Evolutionary conservation across 2,888 invertebrate genomes (phyloP), one percentile per base, ranked within the genome.

Genomic region (Osmoderma eremita): DNA sequence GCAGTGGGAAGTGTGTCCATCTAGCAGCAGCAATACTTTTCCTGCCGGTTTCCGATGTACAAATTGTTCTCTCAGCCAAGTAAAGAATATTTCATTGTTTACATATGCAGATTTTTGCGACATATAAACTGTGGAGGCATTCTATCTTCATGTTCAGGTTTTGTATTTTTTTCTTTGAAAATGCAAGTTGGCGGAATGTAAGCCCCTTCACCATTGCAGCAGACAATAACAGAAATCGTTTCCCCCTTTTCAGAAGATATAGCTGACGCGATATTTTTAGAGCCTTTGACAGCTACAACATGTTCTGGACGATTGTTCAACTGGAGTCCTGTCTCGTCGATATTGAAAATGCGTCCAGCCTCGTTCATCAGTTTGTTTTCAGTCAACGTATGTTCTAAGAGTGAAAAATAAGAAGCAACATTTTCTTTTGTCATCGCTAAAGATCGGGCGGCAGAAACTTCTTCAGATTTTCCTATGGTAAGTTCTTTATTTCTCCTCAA

Each of bases 291-390:
- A 24, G 24, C 24, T 24, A 24, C 24, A 3, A 24, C 24, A 24
- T 24, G 24, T 79, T 65, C 76, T 76, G 63, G 78, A 77, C 3
- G 73, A 75, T 36, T 77, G 71, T 4, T 78, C 58, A 3, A 76
- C 72, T 36, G 58, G 58, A 68, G 58, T n/a, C 61, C 68, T 24
- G 61, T 65, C 20, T 64, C 65, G 61, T 53, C 63, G 2, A 63
- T 63, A 18, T 63, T 67, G 39, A 38, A 62, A 36, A 67, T 63
- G 50, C 58, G 58, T 38, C 66, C 70, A 63, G 72, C 45, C 65
- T 69, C 36, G 49, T 53, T 54, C 54, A 63, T 45, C 22, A 67
- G 20, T 13, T 53, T 45, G 41, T 65, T 49, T 49, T 70, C 70
- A 38, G 70, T 72, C 49, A 65, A 62, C 5, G 65, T 65, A 10